These are phyloP conservation scores for Leptinotarsa juncta DNA, from an alignment of 2,888 invertebrate genomes.

Conservation along the genomic window DNA sequence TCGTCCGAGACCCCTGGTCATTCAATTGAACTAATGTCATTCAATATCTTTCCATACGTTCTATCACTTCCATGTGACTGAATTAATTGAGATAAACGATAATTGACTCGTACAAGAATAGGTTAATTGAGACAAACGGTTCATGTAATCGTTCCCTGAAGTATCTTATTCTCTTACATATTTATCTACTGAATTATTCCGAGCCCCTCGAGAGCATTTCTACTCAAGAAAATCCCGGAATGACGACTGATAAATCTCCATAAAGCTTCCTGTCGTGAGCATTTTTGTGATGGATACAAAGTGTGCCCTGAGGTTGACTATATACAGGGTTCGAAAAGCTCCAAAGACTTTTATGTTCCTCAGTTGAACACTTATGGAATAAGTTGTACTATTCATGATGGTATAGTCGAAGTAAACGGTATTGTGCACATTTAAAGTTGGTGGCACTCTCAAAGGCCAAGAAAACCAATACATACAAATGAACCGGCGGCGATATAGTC, in stretches of 20 bases:
- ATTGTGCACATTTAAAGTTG: no score
- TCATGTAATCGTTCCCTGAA: background rate
- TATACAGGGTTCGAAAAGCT: no score
- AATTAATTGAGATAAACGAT: background rate
- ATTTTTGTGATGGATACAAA: no score
- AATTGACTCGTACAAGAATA: background rate
- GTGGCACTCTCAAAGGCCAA: no score
- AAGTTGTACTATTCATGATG: no score
- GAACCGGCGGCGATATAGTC: no score
- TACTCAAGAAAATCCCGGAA: background rate
- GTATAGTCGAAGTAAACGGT: no score
- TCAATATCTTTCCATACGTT: background rate
- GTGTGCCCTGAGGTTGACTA: no score
- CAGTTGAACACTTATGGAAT: no score
- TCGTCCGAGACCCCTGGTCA: background rate
- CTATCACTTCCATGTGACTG: background rate
- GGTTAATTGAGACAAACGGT: conserved; percentile 9
- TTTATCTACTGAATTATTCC: background rate
- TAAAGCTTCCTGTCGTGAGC: background rate
- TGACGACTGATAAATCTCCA: conserved; percentile 7
- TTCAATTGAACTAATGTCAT: background rate
- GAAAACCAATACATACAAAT: no score
- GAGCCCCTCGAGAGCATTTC: background rate
- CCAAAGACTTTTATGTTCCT: no score
- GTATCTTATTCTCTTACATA: conserved; percentile 1